Evolutionary conservation across 64 coral and sea anemone genomes (phyloP), one percentile per base, ranked within the genome.

Genomic region (Hydrozoanthus tunicans): DNA sequence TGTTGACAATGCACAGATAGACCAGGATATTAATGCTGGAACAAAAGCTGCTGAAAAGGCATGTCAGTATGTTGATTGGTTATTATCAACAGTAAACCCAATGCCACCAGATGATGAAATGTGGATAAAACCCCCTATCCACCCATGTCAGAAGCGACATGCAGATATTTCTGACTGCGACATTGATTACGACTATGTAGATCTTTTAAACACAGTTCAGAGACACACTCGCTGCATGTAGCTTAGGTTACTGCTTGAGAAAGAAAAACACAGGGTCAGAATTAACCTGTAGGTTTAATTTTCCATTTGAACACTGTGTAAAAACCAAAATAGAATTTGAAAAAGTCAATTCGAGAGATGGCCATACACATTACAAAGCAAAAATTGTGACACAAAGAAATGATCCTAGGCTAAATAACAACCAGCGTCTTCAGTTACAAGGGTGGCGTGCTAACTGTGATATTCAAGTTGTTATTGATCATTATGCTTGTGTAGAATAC

Each of bases 31-130:
- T 75, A 32, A 75, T 51, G 27, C 72, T 7, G 72, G 72, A 6
- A 75, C 5, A 51, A 75, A 75, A 75, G 72, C 72, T 53, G 72
- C 72, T 75, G 25, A 75, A 75, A 75, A 75, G 72, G 26, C 32
- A 51, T 62, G 60, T 62, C 60, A 62, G 60, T 62, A 62, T 62
- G 60, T 62, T 62, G 60, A 62, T 62, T 62, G 24, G 26, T 51
- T 51, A 75, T 32, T 75, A 52, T 75, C 72, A 75, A 75, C 72
- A 75, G 72, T 75, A 32, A 75, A 75, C 25, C 72, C 72, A n/a
- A 17, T 70, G 67, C 67, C 67, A 70, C 67, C 67, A 70, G 67
- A 70, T 70, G 67, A 70, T 70, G 15, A 70, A 70, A 70, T 70
- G 17, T 70, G 15, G 67, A 70, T 70, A 2, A 70, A 70, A 70